These are phyloP conservation scores for Barnardius zonarius DNA, from an alignment of 2,113 vertebrate genomes.

Conservation along the genomic window DNA sequence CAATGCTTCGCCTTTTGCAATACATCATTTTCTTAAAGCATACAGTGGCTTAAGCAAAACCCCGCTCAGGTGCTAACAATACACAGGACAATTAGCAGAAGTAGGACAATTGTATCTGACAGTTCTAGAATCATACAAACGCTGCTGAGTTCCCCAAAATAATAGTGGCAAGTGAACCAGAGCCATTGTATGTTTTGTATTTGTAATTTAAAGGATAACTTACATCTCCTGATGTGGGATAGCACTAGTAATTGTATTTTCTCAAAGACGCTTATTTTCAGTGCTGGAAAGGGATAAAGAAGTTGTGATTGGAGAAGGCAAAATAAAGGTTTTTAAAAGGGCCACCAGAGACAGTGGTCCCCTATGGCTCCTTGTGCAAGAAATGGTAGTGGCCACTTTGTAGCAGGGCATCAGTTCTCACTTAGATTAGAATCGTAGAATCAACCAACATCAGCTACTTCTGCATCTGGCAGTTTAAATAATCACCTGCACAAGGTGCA, in stretches of 20 bases:
- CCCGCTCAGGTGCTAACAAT: neutral
- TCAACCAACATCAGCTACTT: neutral
- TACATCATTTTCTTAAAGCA: slow-evolving; percentile 39
- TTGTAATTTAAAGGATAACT: slow-evolving; percentile 43
- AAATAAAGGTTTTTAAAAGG: neutral
- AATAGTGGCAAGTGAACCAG: neutral
- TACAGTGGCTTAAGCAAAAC: slow-evolving; percentile 6
- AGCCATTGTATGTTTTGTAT: neutral
- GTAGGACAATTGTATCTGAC: slow-evolving; percentile 9
- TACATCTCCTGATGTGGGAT: neutral
- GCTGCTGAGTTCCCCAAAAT: neutral
- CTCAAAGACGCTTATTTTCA: neutral
- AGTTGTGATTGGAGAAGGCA: neutral
- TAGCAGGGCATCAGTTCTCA: neutral
- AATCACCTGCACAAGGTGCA: neutral
- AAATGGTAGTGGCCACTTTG: neutral
- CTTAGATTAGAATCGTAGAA: neutral
- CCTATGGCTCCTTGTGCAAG: neutral
- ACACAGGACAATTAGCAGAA: slow-evolving; percentile 60
- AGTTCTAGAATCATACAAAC: slow-evolving; percentile 12
- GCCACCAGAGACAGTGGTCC: neutral
- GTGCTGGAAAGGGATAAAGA: neutral
- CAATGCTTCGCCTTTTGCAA: slow-evolving; percentile 16
- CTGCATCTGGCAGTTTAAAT: neutral
- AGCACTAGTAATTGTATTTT: slow-evolving; percentile 34